Percentiles rank a stretch among this genome's conserved stretches.
Conservation (phyloP, 2,797 vertebrate species). For the Helostoma temminkii region DNA sequence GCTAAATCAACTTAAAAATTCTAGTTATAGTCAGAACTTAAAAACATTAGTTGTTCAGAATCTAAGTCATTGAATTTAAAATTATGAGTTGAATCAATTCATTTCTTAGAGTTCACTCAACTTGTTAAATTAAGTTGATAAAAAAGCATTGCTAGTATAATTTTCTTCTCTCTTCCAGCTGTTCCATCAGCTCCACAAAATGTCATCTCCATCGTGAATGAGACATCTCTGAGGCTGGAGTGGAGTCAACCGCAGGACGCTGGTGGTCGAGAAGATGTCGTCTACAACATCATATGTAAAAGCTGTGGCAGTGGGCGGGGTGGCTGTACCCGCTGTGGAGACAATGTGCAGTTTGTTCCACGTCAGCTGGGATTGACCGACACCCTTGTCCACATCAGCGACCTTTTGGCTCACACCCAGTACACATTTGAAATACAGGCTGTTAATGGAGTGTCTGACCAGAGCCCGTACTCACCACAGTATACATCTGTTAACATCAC, state of each 20-base stretch:
- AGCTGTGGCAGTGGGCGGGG: slow-evolving; percentile 91
- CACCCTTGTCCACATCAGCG: slow-evolving; percentile 89
- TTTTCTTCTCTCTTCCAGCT: slow-evolving; percentile 75
- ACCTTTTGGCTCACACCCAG: slow-evolving; percentile 94
- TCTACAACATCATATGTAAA: slow-evolving; percentile 98
- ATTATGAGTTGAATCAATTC: too few species aligned
- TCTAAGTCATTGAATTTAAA: too few species aligned
- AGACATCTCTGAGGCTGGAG: slow-evolving; percentile 93
- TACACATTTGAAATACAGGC: slow-evolving; percentile 98
- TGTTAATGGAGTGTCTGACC: slow-evolving; percentile 94
- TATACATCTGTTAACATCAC: slow-evolving; percentile 94
- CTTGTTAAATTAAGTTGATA: too few species aligned
- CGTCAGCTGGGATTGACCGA: slow-evolving; percentile 93
- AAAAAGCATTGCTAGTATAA: too few species aligned
- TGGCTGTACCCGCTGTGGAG: slow-evolving; percentile 92
- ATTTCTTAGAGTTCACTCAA: too few species aligned
- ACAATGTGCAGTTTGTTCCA: slow-evolving; percentile 93
- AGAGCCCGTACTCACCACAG: slow-evolving; percentile 93
- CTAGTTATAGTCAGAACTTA: too few species aligned
- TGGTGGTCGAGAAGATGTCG: slow-evolving; percentile 92
- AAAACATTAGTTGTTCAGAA: too few species aligned
- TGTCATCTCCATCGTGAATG: slow-evolving; percentile 95
- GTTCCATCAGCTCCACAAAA: slow-evolving; percentile 90
- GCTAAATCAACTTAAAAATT: too few species aligned
- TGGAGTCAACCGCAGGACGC: slow-evolving; percentile 89